These are phyloP conservation scores for Strix uralensis DNA, from an alignment of 2,113 vertebrate species.

Conservation along the genomic window DNA sequence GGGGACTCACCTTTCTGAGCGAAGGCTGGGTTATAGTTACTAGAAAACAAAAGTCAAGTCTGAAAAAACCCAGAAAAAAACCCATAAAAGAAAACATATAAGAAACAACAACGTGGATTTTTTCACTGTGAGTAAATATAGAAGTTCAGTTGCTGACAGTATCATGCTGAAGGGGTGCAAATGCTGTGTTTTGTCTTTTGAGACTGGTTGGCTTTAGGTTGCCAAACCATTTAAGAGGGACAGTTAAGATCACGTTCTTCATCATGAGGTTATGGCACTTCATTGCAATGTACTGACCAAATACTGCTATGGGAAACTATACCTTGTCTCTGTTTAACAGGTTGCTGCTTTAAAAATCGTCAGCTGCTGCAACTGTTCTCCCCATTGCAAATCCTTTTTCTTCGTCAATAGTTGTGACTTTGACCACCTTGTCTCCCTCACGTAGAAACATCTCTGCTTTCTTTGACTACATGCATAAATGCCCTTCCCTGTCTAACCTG, in stretches of 20 bases:
- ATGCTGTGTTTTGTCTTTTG: not conserved
- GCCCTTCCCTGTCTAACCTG: not conserved
- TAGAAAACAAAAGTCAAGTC: not conserved
- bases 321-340: not conserved
- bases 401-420: not conserved
- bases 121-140: not conserved
- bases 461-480: not conserved
- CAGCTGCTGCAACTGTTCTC: not conserved
- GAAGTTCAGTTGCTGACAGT: not conserved
- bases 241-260: not conserved
- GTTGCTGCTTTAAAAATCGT: not conserved
- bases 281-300: not conserved
- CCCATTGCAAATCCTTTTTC: not conserved
- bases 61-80: not conserved
- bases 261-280: not conserved
- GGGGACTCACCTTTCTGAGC: not conserved
- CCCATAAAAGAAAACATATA: not conserved
- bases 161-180: not conserved
- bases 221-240: not conserved
- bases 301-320: not conserved
- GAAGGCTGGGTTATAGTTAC: not conserved
- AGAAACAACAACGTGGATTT: not conserved
- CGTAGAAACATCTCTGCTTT: not conserved
- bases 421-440: not conserved
- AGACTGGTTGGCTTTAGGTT: not conserved